Base-by-base conservation (phyloP, 2,113 vertebrate species). In the Cottus gobio region DNA sequence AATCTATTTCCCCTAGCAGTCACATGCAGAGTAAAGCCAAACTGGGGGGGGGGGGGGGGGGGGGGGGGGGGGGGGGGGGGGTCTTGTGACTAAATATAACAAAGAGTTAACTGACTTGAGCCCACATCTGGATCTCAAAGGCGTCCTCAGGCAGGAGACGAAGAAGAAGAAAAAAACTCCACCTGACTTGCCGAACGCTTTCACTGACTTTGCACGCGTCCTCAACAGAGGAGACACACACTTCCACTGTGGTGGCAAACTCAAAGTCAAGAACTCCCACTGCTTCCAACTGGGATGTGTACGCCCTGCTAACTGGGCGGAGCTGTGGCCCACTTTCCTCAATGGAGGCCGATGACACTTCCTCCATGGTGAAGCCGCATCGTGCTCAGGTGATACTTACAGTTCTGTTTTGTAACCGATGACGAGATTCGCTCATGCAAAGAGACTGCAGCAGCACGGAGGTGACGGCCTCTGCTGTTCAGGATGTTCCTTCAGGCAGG, bases 401-500 rank as follows among this genome's bases (percentile, higher is more conserved):
- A 34, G n/a, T 3, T 2, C 5, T 8, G 20, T 24, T 42, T 48
- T 16, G 11, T 18, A 66, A 12, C 18, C 8, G 50, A 30, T 75
- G 10, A 34, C 26, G 2, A 20, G 12, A 84, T 77, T 54, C 36
- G 30, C 50, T 57, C 37, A 31, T 31, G 24, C 24, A 36, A 15
- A 56, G 31, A 75, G 3, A 57, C 36, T 24, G 50, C 31, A 12
- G 34, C 22, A 0, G 30, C 30, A 34, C 37, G 3, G 9, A 58
- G 31, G 37, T 26, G 48, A 46, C 18, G 2, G 2, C 11, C 36
- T 18, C 65, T 42, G 54, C 58, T 74, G 50, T 56, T 71, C 74
- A 60, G n/a, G 62, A n/a, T 68, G 60, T 73, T 76, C 26, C 54
- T 71, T 71, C 67, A 39, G 39, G 31, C 70, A 75, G 37, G 52